phyloP scores from a whole-genome alignment of 2,797 vertebrate genomes.

The Acanthornis magna region DNA sequence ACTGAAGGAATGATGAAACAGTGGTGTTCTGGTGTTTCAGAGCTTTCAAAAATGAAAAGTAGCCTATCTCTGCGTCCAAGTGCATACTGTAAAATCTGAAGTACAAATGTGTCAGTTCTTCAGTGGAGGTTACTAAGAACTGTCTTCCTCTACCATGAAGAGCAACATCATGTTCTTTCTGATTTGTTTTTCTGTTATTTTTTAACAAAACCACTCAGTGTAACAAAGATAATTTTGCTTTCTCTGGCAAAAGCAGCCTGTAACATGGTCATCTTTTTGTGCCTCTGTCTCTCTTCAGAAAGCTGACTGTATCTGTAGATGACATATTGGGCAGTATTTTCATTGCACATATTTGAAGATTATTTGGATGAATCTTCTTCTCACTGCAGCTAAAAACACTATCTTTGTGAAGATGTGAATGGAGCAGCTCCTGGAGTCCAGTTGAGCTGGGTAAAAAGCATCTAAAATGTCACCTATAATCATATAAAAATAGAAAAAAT shows the following conservation, averaged over 20 bases:
- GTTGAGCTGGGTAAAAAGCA: constrained; percentile 80
- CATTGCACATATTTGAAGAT: neutral
- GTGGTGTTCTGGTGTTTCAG: neutral
- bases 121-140: neutral
- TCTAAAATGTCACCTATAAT: constrained; percentile 83
- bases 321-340: neutral
- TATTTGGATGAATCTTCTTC: neutral
- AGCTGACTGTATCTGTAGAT: neutral
- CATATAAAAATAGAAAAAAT: neutral
- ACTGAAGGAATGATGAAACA: neutral
- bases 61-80: neutral
- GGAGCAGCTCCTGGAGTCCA: constrained; percentile 82
- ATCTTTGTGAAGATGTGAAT: constrained; percentile 82
- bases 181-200: neutral
- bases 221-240: neutral
- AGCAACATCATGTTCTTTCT: neutral
- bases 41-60: neutral
- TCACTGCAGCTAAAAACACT: constrained; percentile 79
- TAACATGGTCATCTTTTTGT: neutral
- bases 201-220: neutral
- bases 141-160: neutral
- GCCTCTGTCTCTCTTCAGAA: neutral
- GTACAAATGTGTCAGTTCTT: neutral
- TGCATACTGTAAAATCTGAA: neutral
- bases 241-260: neutral